Evolutionary conservation across 2,797 vertebrate genomes (phyloP).

Genomic region (Capromys pilorides): DNA sequence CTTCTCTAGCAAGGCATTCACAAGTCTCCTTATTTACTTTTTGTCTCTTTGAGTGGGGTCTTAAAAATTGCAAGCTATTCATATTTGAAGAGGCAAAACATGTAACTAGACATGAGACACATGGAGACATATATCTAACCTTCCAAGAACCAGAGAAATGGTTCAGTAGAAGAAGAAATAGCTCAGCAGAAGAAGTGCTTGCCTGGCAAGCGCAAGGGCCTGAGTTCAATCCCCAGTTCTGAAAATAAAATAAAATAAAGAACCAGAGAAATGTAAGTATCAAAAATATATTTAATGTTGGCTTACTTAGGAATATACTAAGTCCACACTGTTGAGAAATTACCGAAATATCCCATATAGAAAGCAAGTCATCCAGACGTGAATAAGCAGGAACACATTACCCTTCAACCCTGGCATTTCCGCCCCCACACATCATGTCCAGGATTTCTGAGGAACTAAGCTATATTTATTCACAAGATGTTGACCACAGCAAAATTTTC

Average conservation of each 20-base stretch:
- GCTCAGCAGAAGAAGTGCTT: too few species aligned
- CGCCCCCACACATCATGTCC: not conserved
- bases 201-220: too few species aligned
- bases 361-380: not conserved
- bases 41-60: not conserved
- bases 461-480: not conserved
- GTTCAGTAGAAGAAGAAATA: too few species aligned
- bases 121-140: not conserved
- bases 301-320: not conserved
- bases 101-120: not conserved
- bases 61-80: not conserved
- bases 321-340: not conserved
- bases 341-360: conserved; percentile 29
- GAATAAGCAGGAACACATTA: conserved; percentile 19
- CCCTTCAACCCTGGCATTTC: not conserved
- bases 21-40: not conserved
- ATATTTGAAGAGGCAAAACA: conserved; percentile 53
- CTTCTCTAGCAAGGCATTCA: not conserved
- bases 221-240: too few species aligned
- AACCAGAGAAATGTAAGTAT: conserved; percentile 30
- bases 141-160: conserved; percentile 31
- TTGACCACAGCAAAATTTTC: not conserved
- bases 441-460: conserved; percentile 1
- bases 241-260: not conserved
- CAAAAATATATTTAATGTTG: not conserved